phyloP scores from a whole-genome alignment of 2,888 invertebrate genomes.

The Ophion slaviceki region DNA sequence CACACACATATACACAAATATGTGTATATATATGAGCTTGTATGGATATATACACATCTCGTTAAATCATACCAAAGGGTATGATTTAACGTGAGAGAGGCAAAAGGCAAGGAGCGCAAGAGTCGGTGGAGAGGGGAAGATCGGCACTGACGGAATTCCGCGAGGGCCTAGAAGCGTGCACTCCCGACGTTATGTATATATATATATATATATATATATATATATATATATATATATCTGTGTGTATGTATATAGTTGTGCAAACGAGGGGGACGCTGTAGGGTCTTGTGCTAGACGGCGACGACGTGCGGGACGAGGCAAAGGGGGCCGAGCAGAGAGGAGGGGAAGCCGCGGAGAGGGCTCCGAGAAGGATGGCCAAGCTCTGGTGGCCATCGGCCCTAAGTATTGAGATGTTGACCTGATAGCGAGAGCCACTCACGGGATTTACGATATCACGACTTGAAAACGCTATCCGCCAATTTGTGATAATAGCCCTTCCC shows the following conservation, averaged over 20 bases:
- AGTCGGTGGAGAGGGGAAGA: slow-evolving; percentile 31
- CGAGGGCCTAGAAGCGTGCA: slow-evolving; percentile 50
- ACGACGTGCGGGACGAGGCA: slow-evolving; percentile 23
- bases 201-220: too few relatives aligned
- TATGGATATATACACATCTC: slow-evolving; percentile 49
- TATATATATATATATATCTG: too few relatives aligned
- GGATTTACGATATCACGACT: slow-evolving; percentile 74
- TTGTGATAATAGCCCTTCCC: slow-evolving; percentile 73
- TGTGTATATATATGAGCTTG: not conserved
- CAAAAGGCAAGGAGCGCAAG: slow-evolving; percentile 30
- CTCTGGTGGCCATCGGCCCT: slow-evolving; percentile 67
- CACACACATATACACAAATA: not conserved
- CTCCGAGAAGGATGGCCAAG: slow-evolving; percentile 51
- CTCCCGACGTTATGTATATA: not conserved
- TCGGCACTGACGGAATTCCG: slow-evolving; percentile 56
- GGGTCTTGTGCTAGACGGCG: slow-evolving; percentile 34
- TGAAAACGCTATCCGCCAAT: slow-evolving; percentile 74
- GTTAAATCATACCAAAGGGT: slow-evolving; percentile 69
- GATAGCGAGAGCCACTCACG: slow-evolving; percentile 68
- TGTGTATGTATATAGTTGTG: not conserved
- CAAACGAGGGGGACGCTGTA: slow-evolving; percentile 30
- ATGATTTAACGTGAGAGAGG: slow-evolving; percentile 64
- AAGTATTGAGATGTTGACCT: slow-evolving; percentile 73
- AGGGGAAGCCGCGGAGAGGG: slow-evolving; percentile 35
- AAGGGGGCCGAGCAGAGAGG: not conserved